Conservation (phyloP, 2,113 vertebrate species). For the Crotalus viridis region DNA sequence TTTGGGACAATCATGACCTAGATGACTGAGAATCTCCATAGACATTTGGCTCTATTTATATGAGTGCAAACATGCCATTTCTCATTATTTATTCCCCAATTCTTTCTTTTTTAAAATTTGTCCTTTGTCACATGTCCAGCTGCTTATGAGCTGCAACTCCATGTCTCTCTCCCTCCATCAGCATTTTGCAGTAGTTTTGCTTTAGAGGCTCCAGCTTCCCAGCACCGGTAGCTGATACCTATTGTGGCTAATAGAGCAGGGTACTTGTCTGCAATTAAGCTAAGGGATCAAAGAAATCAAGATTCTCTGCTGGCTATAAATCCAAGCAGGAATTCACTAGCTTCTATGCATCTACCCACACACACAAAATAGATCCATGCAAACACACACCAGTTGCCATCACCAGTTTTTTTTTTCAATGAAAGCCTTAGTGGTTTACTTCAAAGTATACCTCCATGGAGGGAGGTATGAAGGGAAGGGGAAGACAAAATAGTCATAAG, state of each 20-base stretch:
- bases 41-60: background rate
- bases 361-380: background rate
- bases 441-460: background rate
- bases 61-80: background rate
- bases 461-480: background rate
- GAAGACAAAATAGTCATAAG: background rate
- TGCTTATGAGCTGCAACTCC: background rate
- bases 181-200: background rate
- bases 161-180: background rate
- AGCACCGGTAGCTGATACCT: background rate
- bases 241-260: background rate
- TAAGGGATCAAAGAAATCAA: background rate
- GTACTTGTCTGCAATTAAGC: background rate
- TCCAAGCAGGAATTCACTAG: background rate
- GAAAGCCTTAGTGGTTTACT: background rate
- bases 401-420: background rate
- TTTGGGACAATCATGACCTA: background rate
- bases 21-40: background rate
- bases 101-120: background rate
- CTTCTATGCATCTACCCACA: background rate
- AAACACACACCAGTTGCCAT: background rate
- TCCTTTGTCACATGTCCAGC: background rate
- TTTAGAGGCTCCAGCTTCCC: background rate
- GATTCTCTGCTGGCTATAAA: background rate
- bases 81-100: background rate